A percentile compares a stretch with the other conserved stretches of the same genome.
Evolutionary conservation across 2,113 vertebrate genomes (phyloP).

Genomic region (Lampris incognitus): DNA sequence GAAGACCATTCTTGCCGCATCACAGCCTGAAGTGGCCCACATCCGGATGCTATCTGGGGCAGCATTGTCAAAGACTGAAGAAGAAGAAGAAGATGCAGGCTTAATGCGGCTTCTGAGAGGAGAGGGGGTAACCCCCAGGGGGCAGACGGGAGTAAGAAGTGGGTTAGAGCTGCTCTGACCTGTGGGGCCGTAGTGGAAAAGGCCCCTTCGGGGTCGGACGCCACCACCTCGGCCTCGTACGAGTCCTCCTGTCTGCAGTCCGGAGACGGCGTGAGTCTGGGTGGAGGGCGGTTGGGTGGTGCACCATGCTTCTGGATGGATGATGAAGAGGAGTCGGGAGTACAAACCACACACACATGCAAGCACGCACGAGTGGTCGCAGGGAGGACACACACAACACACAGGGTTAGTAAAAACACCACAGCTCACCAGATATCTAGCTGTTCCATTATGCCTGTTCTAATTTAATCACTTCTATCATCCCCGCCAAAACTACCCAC

Average conservation of each 20-base stretch:
- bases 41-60: no score
- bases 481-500: no score
- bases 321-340: not conserved
- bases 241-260: conserved; percentile 87
- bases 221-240: conserved; percentile 85
- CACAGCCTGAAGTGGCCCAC: no score
- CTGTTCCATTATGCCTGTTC: no score
- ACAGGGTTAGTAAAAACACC: not conserved
- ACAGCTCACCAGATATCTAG: no score
- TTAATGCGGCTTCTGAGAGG: not conserved
- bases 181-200: conserved; percentile 86
- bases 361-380: not conserved
- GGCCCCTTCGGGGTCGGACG: conserved; percentile 84
- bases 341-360: conserved; percentile 25
- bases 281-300: conserved; percentile 87
- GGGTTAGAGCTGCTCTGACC: conserved; percentile 82
- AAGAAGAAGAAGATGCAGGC: not conserved
- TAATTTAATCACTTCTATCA: no score
- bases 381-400: no score
- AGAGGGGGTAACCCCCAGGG: not conserved
- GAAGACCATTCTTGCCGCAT: no score
- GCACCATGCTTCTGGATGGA: conserved; percentile 88
- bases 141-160: not conserved
- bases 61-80: not conserved
- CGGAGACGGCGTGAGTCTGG: conserved; percentile 89